phyloP scores from a whole-genome alignment of 2,797 vertebrate genomes.

The Lutjanus campechanus region DNA sequence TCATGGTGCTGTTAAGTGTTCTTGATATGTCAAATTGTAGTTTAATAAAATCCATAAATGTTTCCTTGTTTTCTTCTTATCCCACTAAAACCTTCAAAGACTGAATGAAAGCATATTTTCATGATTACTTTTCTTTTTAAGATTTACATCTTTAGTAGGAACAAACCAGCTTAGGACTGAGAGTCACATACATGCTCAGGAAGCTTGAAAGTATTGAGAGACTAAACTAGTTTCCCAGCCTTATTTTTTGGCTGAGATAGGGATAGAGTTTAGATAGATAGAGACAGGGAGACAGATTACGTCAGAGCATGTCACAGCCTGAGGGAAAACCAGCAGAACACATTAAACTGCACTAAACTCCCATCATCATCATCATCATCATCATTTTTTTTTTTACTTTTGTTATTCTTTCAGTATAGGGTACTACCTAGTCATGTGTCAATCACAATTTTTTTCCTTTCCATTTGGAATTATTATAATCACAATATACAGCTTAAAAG shows the following conservation, averaged over 20 bases:
- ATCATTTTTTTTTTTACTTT: too few relatives aligned
- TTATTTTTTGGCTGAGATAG: too few relatives aligned
- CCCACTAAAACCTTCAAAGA: not conserved
- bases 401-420: not conserved
- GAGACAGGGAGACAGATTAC: too few relatives aligned
- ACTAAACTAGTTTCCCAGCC: too few relatives aligned
- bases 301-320: not conserved
- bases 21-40: too few relatives aligned
- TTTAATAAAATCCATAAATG: too few relatives aligned
- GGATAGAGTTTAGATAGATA: too few relatives aligned
- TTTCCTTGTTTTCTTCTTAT: too few relatives aligned
- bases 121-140: not conserved
- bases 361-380: not conserved
- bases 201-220: not conserved
- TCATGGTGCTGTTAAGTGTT: too few relatives aligned
- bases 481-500: not conserved
- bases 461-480: not conserved
- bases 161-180: too few relatives aligned
- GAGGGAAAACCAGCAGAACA: not conserved
- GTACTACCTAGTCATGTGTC: not conserved
- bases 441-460: not conserved
- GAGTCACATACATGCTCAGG: too few relatives aligned
- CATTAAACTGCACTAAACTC: not conserved
- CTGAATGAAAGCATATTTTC: too few relatives aligned
- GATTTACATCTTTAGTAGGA: not conserved